Base-by-base conservation (phyloP, 2,888 invertebrate species). In the Cenopis cana region DNA sequence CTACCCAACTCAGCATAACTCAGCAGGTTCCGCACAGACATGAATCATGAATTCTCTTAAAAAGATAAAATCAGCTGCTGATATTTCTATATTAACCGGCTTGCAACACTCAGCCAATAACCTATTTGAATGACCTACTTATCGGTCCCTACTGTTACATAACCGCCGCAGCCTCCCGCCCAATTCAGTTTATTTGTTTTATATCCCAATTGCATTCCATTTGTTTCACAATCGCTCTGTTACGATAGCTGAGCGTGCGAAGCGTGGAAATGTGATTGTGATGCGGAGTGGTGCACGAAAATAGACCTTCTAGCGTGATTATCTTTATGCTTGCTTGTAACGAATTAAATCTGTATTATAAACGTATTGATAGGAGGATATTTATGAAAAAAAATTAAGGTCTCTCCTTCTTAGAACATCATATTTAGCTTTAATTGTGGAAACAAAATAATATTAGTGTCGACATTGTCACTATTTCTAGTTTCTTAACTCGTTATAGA, bases 41-140 rank as follows among this genome's bases (percentile, higher is more conserved):
- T n/a, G n/a, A n/a, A n/a, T n/a, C n/a, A n/a, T n/a, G n/a, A n/a
- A n/a, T n/a, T n/a, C n/a, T 24, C 4, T 24, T 33, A 50, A 17
- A 50, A 17, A 18, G 50, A 50, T 50, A 50, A 10, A 10, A 11
- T 50, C 50, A 18, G 11, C 50, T 33, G 6, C 33, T 18, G 50
- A 11, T n/a, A 55, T 14, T 29, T 24, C 12, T 29, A 14, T 54
- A 54, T 17, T 36, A 64, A 64, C 12, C 62, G 33, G 36, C 62
- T 24, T 60, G 59, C 46, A 18, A 20, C 46, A 24, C 10, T 41
- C 18, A 12, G 24, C 62, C 64, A 10, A 64, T 62, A 61, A 56
- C 56, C 56, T 50, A 62, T 46, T 33, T 52, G 36, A 10, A 50
- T 62, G 62, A 52, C 62, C 62, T 52, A 62, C 20, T 62, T 62